phyloP scores from a whole-genome alignment of 2,113 vertebrate species.

The Petromus typicus region DNA sequence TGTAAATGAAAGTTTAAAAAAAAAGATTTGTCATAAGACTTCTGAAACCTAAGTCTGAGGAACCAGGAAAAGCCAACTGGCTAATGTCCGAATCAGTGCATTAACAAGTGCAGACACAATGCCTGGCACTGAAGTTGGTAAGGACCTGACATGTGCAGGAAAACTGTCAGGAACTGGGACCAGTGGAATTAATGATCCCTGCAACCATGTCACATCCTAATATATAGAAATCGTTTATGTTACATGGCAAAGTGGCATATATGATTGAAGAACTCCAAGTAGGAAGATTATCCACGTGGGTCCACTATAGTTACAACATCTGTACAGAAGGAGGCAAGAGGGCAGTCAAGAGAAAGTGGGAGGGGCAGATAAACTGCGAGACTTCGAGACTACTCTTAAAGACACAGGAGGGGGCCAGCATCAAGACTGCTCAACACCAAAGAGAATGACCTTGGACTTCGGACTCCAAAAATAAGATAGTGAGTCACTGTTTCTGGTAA shows the following conservation, averaged over 20 bases:
- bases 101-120: neutral
- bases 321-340: neutral
- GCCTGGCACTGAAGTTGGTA: neutral
- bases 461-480: neutral
- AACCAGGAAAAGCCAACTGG: neutral
- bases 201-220: neutral
- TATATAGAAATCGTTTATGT: neutral
- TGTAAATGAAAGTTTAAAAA: neutral
- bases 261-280: neutral
- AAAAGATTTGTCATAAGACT: neutral
- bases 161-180: neutral
- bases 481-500: neutral
- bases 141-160: neutral
- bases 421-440: neutral
- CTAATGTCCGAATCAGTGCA: neutral
- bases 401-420: neutral
- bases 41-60: conserved; percentile 4
- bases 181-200: neutral
- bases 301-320: neutral
- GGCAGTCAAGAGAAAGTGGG: neutral
- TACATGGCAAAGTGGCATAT: neutral
- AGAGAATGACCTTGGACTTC: neutral
- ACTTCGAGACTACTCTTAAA: neutral
- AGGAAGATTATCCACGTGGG: neutral
- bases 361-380: neutral